Conservation (phyloP, 1,140 invertebrate genomes). For the Melanaphis sacchari region DNA sequence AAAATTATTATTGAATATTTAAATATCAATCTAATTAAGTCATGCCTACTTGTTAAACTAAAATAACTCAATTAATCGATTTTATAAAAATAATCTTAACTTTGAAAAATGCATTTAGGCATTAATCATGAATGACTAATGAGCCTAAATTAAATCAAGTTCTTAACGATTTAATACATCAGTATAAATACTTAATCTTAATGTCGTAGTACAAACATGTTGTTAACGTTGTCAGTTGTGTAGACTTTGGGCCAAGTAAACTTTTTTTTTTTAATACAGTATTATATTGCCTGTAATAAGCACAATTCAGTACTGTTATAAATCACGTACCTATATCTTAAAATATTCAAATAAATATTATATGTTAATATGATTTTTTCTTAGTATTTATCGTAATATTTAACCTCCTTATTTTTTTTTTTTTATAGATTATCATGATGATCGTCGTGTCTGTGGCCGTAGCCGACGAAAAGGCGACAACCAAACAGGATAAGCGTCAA, state of each 20-base stretch:
- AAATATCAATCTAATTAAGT: not conserved
- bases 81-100: not conserved
- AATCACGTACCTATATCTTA: too few relatives aligned
- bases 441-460: not conserved
- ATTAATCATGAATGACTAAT: not conserved
- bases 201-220: not conserved
- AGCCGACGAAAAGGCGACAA: not conserved
- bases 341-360: not conserved
- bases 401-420: not conserved
- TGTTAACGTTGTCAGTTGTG: not conserved
- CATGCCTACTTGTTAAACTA: not conserved
- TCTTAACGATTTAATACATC: not conserved
- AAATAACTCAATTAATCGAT: too few relatives aligned
- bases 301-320: not conserved
- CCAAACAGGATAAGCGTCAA: constrained; percentile 16
- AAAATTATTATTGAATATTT: too few relatives aligned
- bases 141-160: not conserved
- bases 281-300: not conserved
- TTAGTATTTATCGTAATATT: not conserved
- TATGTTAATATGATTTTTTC: not conserved
- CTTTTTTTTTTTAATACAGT: not conserved
- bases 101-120: not conserved
- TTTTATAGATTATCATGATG: not conserved
- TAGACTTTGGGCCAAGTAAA: not conserved
- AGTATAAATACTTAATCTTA: not conserved